Base-by-base conservation (phyloP, 2,888 invertebrate species). In the Drosophila limbata region DNA sequence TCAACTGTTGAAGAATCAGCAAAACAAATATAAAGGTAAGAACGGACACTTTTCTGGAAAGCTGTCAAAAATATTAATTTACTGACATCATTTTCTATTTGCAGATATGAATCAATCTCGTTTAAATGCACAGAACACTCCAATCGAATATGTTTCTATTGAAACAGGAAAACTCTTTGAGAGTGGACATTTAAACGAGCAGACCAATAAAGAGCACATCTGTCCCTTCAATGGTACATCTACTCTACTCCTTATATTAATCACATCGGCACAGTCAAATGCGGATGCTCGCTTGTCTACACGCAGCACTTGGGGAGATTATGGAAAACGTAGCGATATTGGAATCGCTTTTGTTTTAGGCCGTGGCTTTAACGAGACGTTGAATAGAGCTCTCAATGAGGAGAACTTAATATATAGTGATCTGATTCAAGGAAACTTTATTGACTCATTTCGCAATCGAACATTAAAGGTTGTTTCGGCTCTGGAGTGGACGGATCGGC, bases 221-320 rank as follows among this genome's bases (percentile, higher is more conserved):
- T 96, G 96, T 91, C 95, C 95, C 6, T 93, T 95, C 84, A 92
- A 94, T 73, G 96, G 96, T 51, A 93, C 94, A 75, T 92, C 93
- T 39, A 92, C 95, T 75, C 94, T 94, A 79, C 92, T 96, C 70
- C 57, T 91, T 3, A 82, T 91, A 21, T 31, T 91, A 55, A 95
- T 97, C 81, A 95, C 96, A 77, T 96, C 96, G 48, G 96, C 96
- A 21, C 96, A 95, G 39, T 91, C 93, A 53, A 96, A 96, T 92
- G 93, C 94, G 57, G 93, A 94, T 35, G 95, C 96, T 52, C 94
- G 97, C 47, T 94, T 95, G 91, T 96, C 96, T 10, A 96, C 97
- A 78, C 94, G 97, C 95, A 96, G 85, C 37, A 96, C 97, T 28
- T 97, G 97, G 96, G 96, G 96, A 2, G 95, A 96, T 92, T 96